Evolutionary conservation across 2,888 invertebrate species (phyloP).

Genomic region (Oeneis ivallda): DNA sequence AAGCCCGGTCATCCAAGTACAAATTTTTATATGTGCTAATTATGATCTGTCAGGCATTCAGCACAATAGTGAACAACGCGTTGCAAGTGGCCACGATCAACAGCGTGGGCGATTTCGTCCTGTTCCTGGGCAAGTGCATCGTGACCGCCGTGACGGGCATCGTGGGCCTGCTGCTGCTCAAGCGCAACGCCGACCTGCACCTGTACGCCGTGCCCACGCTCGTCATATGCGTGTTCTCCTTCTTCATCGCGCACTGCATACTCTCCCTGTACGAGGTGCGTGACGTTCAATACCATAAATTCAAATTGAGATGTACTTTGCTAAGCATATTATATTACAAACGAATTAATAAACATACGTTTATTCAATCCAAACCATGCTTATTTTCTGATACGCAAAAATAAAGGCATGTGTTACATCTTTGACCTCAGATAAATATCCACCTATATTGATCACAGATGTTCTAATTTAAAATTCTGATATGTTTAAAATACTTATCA

Average conservation of each 20-base stretch:
- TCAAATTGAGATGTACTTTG: too few species aligned
- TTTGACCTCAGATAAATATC: too few species aligned
- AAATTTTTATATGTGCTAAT: too few species aligned
- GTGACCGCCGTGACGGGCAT: conserved; percentile 92
- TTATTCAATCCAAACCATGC: too few species aligned
- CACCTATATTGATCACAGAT: too few species aligned
- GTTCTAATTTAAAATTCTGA: too few species aligned
- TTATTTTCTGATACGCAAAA: too few species aligned
- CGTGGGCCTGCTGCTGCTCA: conserved; percentile 88
- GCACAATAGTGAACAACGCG: conserved; percentile 90
- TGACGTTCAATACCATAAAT: conserved; percentile 21
- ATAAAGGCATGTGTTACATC: too few species aligned
- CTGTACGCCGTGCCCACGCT: conserved; percentile 94
- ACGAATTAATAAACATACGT: too few species aligned
- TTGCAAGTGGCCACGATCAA: conserved; percentile 95
- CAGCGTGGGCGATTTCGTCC: conserved; percentile 94
- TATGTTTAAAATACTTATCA: too few species aligned
- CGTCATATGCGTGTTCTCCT: conserved; percentile 91
- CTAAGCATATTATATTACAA: too few species aligned
- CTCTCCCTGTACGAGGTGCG: conserved; percentile 95
- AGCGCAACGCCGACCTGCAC: conserved; percentile 86
- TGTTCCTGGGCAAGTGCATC: conserved; percentile 91
- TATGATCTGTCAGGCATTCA: conserved; percentile 88
- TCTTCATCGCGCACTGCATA: conserved; percentile 96
- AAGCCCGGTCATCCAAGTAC: too few species aligned